Percentiles rank a stretch among this genome's conserved stretches.
Conservation (phyloP, 2,888 invertebrate species). For the Nudaria mundana region DNA sequence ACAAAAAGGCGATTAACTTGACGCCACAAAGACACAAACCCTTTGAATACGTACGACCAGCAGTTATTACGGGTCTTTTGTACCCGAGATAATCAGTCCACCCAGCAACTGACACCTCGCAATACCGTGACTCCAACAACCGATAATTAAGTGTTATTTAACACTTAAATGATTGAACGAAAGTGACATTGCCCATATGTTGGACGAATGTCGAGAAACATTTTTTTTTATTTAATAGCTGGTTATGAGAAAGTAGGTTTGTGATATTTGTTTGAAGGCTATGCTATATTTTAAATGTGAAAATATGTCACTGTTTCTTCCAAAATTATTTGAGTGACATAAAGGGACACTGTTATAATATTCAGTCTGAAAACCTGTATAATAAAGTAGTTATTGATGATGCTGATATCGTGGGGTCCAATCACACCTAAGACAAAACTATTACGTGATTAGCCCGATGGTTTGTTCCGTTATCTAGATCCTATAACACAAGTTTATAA, state of each 20-base stretch:
- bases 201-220: slow-evolving; percentile 42
- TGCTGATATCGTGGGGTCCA: too few species aligned
- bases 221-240: slow-evolving; percentile 27
- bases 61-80: slow-evolving; percentile 40
- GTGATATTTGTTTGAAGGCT: slow-evolving; percentile 22
- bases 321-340: too few species aligned
- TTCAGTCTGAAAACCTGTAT: too few species aligned
- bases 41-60: slow-evolving; percentile 48
- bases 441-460: too few species aligned
- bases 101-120: slow-evolving; percentile 70
- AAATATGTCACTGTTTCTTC: too few species aligned
- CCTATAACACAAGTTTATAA: too few species aligned
- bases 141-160: slow-evolving; percentile 68
- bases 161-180: slow-evolving; percentile 55
- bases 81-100: slow-evolving; percentile 68
- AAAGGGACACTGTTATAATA: too few species aligned
- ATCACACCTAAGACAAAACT: too few species aligned
- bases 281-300: too few species aligned
- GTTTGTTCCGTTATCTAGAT: too few species aligned
- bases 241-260: too few species aligned
- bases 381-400: too few species aligned
- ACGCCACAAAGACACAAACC: slow-evolving; percentile 56
- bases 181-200: slow-evolving; percentile 70
- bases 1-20: slow-evolving; percentile 34
- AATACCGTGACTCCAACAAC: slow-evolving; percentile 63